Percentiles rank a stretch among this genome's conserved stretches.
These are phyloP conservation scores for Poecilia gillii DNA, from an alignment of 2,797 vertebrate species.

Conservation along the genomic window DNA sequence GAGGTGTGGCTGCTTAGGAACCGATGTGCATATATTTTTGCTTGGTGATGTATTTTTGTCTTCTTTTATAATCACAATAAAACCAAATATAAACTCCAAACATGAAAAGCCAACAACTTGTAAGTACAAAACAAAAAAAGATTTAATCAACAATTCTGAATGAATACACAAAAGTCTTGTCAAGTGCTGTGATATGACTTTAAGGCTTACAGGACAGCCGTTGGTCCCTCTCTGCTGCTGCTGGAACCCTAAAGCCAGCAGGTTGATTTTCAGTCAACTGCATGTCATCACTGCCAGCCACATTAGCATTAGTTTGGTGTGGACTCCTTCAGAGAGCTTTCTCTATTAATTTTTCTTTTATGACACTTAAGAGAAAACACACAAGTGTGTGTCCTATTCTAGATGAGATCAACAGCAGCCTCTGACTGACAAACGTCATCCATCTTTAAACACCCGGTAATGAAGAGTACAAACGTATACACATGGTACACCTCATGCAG, in stretches of 20 bases:
- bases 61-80: neutral
- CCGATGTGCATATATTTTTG: neutral
- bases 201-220: neutral
- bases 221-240: neutral
- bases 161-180: neutral
- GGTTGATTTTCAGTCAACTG: neutral
- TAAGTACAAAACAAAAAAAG: neutral
- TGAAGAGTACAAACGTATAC: too few relatives aligned
- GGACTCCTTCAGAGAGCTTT: neutral
- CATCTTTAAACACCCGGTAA: neutral
- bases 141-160: neutral
- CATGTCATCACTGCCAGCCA: neutral
- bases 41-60: neutral
- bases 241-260: neutral
- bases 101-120: neutral
- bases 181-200: neutral
- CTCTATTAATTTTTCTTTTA: neutral
- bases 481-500: neutral
- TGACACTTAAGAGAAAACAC: neutral
- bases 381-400: neutral
- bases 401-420: neutral
- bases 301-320: neutral
- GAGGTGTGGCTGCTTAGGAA: neutral
- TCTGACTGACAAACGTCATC: neutral
- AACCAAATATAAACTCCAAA: neutral